Conservation (phyloP, 2,797 vertebrate species). For the Clarias platycephalus region DNA sequence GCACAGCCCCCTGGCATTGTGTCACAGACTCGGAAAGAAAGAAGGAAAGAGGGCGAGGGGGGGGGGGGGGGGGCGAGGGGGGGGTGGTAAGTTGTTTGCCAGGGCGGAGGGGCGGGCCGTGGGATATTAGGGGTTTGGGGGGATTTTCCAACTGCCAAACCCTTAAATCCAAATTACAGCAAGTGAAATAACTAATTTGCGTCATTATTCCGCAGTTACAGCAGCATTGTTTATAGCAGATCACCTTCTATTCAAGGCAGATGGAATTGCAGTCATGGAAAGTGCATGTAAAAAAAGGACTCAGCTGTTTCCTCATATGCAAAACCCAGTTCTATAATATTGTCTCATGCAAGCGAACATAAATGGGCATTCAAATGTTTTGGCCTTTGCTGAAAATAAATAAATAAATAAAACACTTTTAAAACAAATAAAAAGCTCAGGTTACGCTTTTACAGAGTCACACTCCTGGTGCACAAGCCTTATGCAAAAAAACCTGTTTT, state of each 20-base stretch:
- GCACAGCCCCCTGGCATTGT: slow-evolving; percentile 39
- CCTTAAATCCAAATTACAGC: slow-evolving; percentile 50
- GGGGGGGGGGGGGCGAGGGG: neutral
- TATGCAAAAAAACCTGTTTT: slow-evolving; percentile 50
- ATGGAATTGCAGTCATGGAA: slow-evolving; percentile 35
- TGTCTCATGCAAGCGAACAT: slow-evolving; percentile 16
- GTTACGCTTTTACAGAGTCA: neutral
- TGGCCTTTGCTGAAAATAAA: slow-evolving; percentile 45
- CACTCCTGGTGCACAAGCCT: neutral
- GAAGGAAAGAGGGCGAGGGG: neutral
- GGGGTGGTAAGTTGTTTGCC: neutral
- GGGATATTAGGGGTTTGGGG: neutral
- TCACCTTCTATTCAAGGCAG: neutral
- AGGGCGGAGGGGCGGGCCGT: neutral
- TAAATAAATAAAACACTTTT: slow-evolving; percentile 1
- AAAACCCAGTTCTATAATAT: slow-evolving; percentile 20
- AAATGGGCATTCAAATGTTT: slow-evolving; percentile 47
- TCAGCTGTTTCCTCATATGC: slow-evolving; percentile 40
- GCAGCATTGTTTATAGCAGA: slow-evolving; percentile 39
- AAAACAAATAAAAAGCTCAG: neutral
- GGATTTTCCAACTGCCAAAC: slow-evolving; percentile 39
- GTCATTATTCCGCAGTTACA: slow-evolving; percentile 45
- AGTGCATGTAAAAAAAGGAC: slow-evolving; percentile 42
- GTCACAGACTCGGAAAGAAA: slow-evolving; percentile 42
- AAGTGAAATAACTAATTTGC: slow-evolving; percentile 45